Evolutionary conservation across 2,113 vertebrate species (phyloP).

Genomic region (Oncorhynchus nerka): DNA sequence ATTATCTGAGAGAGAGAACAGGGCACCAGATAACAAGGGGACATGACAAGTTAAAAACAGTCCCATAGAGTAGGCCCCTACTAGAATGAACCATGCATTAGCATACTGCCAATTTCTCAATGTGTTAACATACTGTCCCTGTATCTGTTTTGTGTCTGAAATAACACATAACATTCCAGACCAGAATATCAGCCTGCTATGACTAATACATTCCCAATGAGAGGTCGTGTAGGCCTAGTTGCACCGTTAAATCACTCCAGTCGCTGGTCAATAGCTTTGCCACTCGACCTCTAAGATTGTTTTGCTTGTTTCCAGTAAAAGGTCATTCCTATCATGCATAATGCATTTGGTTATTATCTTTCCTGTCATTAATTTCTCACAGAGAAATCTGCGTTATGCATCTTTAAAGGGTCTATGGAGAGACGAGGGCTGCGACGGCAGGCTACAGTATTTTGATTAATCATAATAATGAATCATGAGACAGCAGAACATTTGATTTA

Average conservation of each 20-base stretch:
- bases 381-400: slow-evolving; percentile 48
- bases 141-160: background rate
- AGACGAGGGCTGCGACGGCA: slow-evolving; percentile 52
- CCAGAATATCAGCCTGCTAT: slow-evolving; percentile 41
- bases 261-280: slow-evolving; percentile 56
- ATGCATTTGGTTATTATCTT: slow-evolving; percentile 53
- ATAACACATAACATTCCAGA: background rate
- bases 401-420: slow-evolving; percentile 49
- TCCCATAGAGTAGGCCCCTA: too few relatives aligned
- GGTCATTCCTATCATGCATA: slow-evolving; percentile 60
- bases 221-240: slow-evolving; percentile 24
- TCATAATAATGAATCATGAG: slow-evolving; percentile 70
- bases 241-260: slow-evolving; percentile 9
- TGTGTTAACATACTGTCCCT: background rate
- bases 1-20: background rate
- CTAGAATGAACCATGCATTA: background rate
- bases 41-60: too few relatives aligned
- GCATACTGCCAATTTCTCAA: background rate
- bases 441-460: slow-evolving; percentile 65
- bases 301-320: slow-evolving; percentile 65
- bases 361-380: slow-evolving; percentile 62
- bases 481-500: slow-evolving; percentile 49
- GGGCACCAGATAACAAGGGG: background rate
- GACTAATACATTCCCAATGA: slow-evolving; percentile 57
- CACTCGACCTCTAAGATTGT: slow-evolving; percentile 40